phyloP scores from a whole-genome alignment of 1,140 invertebrate genomes.

The Zophobas morio region DNA sequence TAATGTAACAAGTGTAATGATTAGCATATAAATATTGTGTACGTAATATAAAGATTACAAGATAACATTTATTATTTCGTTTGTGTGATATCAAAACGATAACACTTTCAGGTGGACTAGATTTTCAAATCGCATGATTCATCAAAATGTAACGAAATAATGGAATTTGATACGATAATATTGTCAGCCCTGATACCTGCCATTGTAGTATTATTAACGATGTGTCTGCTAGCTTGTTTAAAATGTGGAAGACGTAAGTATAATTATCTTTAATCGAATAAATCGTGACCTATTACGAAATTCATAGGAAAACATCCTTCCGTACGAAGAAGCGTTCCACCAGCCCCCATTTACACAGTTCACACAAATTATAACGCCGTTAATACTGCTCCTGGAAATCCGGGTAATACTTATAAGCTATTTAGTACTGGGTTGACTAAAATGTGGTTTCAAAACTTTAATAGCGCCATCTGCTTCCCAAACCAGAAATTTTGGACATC shows the following conservation, averaged over 20 bases:
- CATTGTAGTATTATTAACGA: not conserved
- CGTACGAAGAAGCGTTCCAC: not conserved
- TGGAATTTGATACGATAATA: not conserved
- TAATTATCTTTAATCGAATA: not conserved
- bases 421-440: no score
- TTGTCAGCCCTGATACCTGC: not conserved
- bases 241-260: conserved; percentile 10
- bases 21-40: not conserved
- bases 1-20: not conserved
- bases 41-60: not conserved
- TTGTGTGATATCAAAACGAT: conserved; percentile 24
- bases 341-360: conserved; percentile 21
- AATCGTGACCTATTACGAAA: no score
- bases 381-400: not conserved
- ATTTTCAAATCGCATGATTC: conserved; percentile 15
- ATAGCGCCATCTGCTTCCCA: not conserved
- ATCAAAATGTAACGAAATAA: conserved; percentile 2
- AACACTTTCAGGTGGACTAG: conserved; percentile 10
- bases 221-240: conserved; percentile 13
- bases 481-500: not conserved
- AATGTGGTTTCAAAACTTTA: not conserved
- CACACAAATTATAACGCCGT: conserved; percentile 1
- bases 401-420: no score
- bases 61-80: conserved; percentile 24
- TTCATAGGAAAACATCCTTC: not conserved